Base-by-base conservation (phyloP, 2,888 invertebrate species). In the Tetramorium bicarinatum region DNA sequence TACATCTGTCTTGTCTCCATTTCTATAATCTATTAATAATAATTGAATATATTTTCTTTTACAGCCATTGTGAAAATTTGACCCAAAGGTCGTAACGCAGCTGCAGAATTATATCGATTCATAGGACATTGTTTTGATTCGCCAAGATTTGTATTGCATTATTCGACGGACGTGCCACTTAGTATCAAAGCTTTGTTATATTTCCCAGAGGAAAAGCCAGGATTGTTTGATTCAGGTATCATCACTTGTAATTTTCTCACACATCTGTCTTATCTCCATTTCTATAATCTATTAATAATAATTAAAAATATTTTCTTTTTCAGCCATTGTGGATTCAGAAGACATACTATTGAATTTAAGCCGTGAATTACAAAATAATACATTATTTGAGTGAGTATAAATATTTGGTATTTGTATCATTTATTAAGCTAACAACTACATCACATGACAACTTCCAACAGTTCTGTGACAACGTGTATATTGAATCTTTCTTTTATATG, bases 311-410 rank as follows among this genome's bases (percentile, higher is more conserved):
- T 21, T n/a, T 44, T 15, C 9, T 13, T 25, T 87, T 85, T 84
- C 75, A 96, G 99, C 99, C 93, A 99, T 99, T 47, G 99, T 99
- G n/a, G 99, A 99, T 95, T 99, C 99, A 0, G 99, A 99, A 96
- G 99, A 99, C 95, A 99, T 99, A 95, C 99, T 99, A 61, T 95
- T 99, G 81, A 99, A n/a, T n/a, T n/a, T n/a, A n/a, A n/a, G n/a
- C n/a, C n/a, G n/a, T n/a, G n/a, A n/a, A n/a, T n/a, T n/a, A n/a
- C n/a, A n/a, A n/a, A n/a, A n/a, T n/a, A n/a, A n/a, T n/a, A n/a
- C n/a, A n/a, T n/a, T n/a, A n/a, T n/a, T n/a, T n/a, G n/a, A n/a
- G n/a, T n/a, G n/a, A n/a, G n/a, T n/a, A n/a, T n/a, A n/a, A n/a
- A n/a, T n/a, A n/a, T n/a, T n/a, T n/a, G n/a, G n/a, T n/a, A n/a